A percentile compares a stretch with the other conserved stretches of the same genome.
These are phyloP conservation scores for Limenitis camilla DNA, from an alignment of 2,888 invertebrate species.

Conservation along the genomic window DNA sequence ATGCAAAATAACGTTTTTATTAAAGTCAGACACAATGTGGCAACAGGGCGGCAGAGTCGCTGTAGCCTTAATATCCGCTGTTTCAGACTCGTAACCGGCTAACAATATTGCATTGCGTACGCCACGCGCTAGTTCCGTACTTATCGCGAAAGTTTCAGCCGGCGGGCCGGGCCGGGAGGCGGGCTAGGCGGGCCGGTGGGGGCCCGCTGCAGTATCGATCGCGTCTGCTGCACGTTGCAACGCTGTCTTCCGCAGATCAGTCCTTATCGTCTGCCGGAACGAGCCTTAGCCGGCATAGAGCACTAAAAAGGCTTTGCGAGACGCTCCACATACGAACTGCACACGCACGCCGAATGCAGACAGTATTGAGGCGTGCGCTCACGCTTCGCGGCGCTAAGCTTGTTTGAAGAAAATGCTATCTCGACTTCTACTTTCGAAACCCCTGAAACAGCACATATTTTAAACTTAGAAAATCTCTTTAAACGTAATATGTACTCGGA, in stretches of 20 bases:
- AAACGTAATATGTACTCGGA: constrained; percentile 2
- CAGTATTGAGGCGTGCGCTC: constrained; percentile 41
- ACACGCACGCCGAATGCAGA: constrained; percentile 45
- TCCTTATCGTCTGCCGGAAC: constrained; percentile 66
- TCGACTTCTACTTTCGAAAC: constrained; percentile 26
- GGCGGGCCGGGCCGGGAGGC: constrained; percentile 28
- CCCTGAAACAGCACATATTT: constrained; percentile 10
- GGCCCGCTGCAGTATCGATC: constrained; percentile 68
- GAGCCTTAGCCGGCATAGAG: constrained; percentile 42
- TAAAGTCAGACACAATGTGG: constrained; percentile 61
- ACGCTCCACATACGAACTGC: constrained; percentile 37
- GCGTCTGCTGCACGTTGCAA: constrained; percentile 67
- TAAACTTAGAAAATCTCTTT: constrained; percentile 10
- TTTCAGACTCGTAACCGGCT: constrained; percentile 70
- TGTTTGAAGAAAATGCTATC: constrained; percentile 50
- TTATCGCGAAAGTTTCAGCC: constrained; percentile 73
- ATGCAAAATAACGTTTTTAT: constrained; percentile 56
- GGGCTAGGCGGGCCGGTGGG: constrained; percentile 34
- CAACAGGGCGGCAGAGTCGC: constrained; percentile 56
- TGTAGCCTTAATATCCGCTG: constrained; percentile 72
- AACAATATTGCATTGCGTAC: constrained; percentile 75
- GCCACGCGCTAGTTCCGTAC: constrained; percentile 72
- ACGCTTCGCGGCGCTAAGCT: constrained; percentile 46
- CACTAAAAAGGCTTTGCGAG: constrained; percentile 57
- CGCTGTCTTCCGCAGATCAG: constrained; percentile 73